phyloP scores from a whole-genome alignment of 2,888 invertebrate species.

The Miltochrista miniata region DNA sequence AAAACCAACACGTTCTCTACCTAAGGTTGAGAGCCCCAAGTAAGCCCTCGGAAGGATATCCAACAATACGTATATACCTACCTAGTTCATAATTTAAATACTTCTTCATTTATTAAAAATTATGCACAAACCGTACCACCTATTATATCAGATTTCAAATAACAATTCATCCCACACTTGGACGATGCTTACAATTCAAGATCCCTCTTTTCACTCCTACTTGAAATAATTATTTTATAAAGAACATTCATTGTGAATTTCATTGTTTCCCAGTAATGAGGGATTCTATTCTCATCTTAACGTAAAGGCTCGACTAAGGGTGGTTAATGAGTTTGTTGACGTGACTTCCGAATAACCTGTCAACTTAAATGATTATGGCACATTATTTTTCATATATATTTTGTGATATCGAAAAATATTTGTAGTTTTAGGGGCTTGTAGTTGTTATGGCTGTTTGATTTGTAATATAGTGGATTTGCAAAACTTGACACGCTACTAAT shows the following conservation, averaged over 20 bases:
- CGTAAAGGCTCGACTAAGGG: slow-evolving; percentile 26
- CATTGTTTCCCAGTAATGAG: slow-evolving; percentile 40
- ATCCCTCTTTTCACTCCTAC: slow-evolving; percentile 13
- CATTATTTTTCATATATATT: neutral
- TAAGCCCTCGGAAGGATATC: no score
- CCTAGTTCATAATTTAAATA: no score
- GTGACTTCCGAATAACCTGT: slow-evolving; percentile 17
- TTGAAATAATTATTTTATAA: slow-evolving; percentile 37
- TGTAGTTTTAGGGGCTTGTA: no score
- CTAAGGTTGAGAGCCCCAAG: no score
- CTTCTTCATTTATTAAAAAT: no score
- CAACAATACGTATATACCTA: no score
- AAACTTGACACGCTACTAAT: no score
- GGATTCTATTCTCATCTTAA: slow-evolving; percentile 28
- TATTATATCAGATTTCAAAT: slow-evolving; percentile 48
- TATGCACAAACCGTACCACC: slow-evolving; percentile 44
- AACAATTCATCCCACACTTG: slow-evolving; percentile 39
- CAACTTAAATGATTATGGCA: slow-evolving; percentile 5
- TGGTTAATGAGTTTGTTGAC: slow-evolving; percentile 37
- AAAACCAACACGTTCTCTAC: no score
- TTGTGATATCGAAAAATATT: no score
- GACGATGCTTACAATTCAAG: slow-evolving; percentile 29
- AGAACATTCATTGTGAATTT: slow-evolving; percentile 37
- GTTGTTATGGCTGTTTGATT: no score
- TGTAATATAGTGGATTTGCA: no score